phyloP scores from a whole-genome alignment of 2,113 vertebrate genomes.

The Polypterus senegalus region DNA sequence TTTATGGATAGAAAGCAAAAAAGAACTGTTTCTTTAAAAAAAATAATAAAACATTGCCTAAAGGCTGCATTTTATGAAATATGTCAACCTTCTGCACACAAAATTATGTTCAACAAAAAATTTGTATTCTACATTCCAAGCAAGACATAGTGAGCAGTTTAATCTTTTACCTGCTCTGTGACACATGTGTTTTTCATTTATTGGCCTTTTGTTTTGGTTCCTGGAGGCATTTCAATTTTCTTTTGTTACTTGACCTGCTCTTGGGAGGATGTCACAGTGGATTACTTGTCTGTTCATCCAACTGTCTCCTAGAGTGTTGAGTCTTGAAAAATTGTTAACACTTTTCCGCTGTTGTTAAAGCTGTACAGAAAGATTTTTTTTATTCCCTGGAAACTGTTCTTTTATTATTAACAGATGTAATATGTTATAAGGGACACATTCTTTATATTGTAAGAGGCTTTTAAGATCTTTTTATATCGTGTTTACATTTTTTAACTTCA shows the following conservation, averaged over 20 bases:
- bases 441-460: no score
- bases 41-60: no score
- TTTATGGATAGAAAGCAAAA: no score
- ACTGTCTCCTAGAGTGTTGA: neutral
- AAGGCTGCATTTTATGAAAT: no score
- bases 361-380: neutral
- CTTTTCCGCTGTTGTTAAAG: neutral
- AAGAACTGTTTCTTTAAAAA: no score
- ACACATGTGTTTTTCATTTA: neutral
- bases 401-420: no score
- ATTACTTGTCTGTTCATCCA: neutral
- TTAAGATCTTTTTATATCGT: no score
- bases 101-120: neutral
- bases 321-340: neutral
- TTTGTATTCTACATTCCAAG: neutral
- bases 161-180: neutral
- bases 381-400: no score
- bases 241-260: neutral
- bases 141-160: neutral
- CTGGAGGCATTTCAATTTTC: neutral
- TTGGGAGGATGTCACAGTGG: neutral
- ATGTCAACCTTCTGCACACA: no score
- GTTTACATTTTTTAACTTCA: no score
- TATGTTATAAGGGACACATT: no score
- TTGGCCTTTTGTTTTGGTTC: neutral